A percentile compares a stretch with the other conserved stretches of the same genome.
phyloP scores from a whole-genome alignment of 2,888 invertebrate species.

The Cataglyphis altisquamis region DNA sequence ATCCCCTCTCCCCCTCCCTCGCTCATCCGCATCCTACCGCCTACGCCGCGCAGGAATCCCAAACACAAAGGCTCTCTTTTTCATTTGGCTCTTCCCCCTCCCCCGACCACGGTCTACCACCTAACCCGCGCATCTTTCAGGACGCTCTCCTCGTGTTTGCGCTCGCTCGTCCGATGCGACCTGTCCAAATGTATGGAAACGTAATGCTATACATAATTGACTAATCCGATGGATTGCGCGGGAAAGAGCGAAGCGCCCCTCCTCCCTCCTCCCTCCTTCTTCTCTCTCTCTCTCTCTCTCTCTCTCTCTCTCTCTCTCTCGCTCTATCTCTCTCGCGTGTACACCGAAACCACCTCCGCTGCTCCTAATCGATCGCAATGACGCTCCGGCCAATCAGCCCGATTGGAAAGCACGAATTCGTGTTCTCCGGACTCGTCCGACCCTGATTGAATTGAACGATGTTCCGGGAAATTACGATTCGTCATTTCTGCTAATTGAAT shows the following conservation, averaged over 20 bases:
- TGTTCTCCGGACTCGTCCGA: constrained; percentile 63
- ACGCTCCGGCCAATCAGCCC: constrained; percentile 73
- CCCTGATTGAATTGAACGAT: constrained; percentile 68
- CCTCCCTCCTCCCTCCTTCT: not conserved
- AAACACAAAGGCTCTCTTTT: constrained; percentile 85
- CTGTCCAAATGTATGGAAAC: constrained; percentile 73
- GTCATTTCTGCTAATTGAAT: constrained; percentile 70
- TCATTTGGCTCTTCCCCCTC: constrained; percentile 85
- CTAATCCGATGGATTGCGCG: constrained; percentile 75
- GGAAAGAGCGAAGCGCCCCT: constrained; percentile 62
- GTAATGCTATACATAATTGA: constrained; percentile 75
- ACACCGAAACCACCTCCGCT: constrained; percentile 63
- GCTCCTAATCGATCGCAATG: constrained; percentile 75
- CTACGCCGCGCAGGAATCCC: constrained; percentile 79
- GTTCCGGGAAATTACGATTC: constrained; percentile 59
- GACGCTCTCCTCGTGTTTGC: constrained; percentile 47
- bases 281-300: not conserved
- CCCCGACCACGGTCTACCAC: constrained; percentile 64
- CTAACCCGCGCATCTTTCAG: constrained; percentile 63
- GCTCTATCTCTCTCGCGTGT: constrained; percentile 4
- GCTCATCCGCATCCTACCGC: constrained; percentile 41
- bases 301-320: not conserved
- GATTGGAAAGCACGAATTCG: constrained; percentile 69
- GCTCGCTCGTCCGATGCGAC: constrained; percentile 62
- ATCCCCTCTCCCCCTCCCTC: constrained; percentile 69